A percentile compares a stretch with the other conserved stretches of the same genome.
These are phyloP conservation scores for Potamilus streckersoni DNA, from an alignment of 1,140 invertebrate species.

Conservation along the genomic window DNA sequence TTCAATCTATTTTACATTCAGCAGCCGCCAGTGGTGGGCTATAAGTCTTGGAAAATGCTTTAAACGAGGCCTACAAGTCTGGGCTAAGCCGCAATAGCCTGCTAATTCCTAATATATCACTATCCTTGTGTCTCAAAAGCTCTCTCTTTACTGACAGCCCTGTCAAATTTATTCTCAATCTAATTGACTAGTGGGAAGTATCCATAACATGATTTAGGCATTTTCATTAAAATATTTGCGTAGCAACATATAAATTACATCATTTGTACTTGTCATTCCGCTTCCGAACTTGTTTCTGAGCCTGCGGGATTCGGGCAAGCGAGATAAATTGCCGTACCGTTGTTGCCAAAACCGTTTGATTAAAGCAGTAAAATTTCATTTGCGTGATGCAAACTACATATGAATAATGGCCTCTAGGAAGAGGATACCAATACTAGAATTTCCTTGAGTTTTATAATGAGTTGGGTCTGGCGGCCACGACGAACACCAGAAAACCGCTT, in stretches of 20 bases:
- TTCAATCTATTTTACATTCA: constrained; percentile 37
- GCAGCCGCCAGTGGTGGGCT: constrained; percentile 20
- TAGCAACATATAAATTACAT: constrained; percentile 34
- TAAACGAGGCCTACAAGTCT: constrained; percentile 21
- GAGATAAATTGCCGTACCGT: constrained; percentile 29
- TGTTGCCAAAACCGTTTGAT: constrained; percentile 31
- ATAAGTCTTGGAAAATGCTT: constrained; percentile 29
- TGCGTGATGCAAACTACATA: constrained; percentile 33
- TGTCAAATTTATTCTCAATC: constrained; percentile 29
- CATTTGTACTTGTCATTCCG: constrained; percentile 30
- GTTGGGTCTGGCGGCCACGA: no score
- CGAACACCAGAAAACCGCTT: no score
- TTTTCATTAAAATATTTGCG: constrained; percentile 35
- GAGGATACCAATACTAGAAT: no score
- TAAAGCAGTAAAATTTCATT: constrained; percentile 39
- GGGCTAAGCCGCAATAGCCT: constrained; percentile 27
- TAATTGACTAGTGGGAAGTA: constrained; percentile 18
- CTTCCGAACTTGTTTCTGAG: constrained; percentile 12
- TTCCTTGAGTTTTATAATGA: no score
- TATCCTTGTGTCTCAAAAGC: constrained; percentile 20
- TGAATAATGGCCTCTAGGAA: constrained; percentile 22
- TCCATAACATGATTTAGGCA: constrained; percentile 21
- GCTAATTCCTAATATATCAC: constrained; percentile 34
- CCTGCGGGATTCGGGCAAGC: constrained; percentile 18
- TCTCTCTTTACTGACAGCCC: constrained; percentile 31